These are phyloP conservation scores for Lochmaea crataegi DNA, from an alignment of 2,888 invertebrate genomes.

Conservation along the genomic window DNA sequence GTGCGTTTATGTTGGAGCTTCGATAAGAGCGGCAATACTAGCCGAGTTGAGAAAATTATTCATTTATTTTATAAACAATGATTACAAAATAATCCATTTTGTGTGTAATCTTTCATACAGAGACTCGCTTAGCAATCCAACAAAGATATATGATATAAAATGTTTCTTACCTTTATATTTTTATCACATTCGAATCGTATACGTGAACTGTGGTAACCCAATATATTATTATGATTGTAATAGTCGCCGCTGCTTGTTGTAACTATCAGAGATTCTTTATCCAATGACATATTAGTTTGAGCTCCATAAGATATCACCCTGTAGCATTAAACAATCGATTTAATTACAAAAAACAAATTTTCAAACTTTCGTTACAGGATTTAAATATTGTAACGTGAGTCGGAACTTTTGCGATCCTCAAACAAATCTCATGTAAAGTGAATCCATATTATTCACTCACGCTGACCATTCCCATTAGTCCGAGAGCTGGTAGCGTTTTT, in stretches of 20 bases:
- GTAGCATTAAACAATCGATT: background rate
- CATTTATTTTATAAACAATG: no score
- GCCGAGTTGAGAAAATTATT: no score
- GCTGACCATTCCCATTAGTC: no score
- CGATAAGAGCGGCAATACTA: no score
- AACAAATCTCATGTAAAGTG: no score
- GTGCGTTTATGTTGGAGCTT: no score
- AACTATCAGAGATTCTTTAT: slow-evolving; percentile 24
- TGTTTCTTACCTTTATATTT: slow-evolving; percentile 20
- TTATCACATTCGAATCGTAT: slow-evolving; percentile 32
- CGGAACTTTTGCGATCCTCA: background rate
- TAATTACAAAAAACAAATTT: slow-evolving; percentile 6
- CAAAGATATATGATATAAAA: background rate
- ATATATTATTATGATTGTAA: slow-evolving; percentile 15
- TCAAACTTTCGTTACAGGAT: background rate
- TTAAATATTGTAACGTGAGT: background rate
- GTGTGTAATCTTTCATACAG: no score
- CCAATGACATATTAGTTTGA: slow-evolving; percentile 8
- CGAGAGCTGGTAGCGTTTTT: no score
- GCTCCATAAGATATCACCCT: slow-evolving; percentile 34
- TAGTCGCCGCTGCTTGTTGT: slow-evolving; percentile 22
- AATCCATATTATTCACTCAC: no score
- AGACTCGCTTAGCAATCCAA: no score
- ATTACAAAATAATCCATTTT: no score
- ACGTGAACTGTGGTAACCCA: slow-evolving; percentile 18